A percentile compares a stretch with the other conserved stretches of the same genome.
These are phyloP conservation scores for Deilephila elpenor DNA, from an alignment of 2,888 invertebrate genomes.

Conservation along the genomic window DNA sequence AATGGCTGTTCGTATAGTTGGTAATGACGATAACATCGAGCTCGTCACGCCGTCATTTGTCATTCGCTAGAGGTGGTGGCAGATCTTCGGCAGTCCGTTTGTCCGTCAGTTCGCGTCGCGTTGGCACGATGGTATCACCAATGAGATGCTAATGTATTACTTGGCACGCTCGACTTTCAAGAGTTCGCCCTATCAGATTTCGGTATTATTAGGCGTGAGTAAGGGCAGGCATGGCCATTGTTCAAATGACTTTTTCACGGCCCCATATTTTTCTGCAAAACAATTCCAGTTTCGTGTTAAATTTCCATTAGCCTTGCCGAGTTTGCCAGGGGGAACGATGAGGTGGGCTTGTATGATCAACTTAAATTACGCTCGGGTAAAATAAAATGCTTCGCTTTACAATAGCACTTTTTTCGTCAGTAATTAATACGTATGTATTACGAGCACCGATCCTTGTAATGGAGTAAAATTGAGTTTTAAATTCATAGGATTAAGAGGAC, in stretches of 20 bases:
- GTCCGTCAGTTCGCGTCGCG: conserved; percentile 56
- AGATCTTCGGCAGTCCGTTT: conserved; percentile 51
- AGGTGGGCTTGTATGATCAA: conserved; percentile 28
- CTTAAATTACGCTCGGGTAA: conserved; percentile 22
- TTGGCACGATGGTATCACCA: conserved; percentile 69
- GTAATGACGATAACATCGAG: conserved; percentile 41
- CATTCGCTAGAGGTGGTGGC: conserved; percentile 43
- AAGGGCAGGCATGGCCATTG: conserved; percentile 53
- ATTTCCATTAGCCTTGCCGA: conserved; percentile 54
- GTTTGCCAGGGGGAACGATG: conserved; percentile 48
- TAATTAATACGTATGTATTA: neutral
- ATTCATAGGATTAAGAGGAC: neutral
- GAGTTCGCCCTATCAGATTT: conserved; percentile 67
- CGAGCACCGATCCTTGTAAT: neutral
- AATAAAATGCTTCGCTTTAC: neutral
- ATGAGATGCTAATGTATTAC: conserved; percentile 80
- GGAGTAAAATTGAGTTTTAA: neutral
- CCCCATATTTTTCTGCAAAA: conserved; percentile 54
- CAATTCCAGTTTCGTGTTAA: conserved; percentile 46
- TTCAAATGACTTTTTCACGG: conserved; percentile 50
- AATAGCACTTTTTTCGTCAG: neutral
- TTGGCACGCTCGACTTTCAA: conserved; percentile 71
- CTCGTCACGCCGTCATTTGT: conserved; percentile 53
- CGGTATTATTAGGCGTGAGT: conserved; percentile 64
- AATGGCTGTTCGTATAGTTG: conserved; percentile 43